A percentile compares a stretch with the other conserved stretches of the same genome.
Evolutionary conservation across 2,797 vertebrate genomes (phyloP).

Genomic region (Linurgus olivaceus): DNA sequence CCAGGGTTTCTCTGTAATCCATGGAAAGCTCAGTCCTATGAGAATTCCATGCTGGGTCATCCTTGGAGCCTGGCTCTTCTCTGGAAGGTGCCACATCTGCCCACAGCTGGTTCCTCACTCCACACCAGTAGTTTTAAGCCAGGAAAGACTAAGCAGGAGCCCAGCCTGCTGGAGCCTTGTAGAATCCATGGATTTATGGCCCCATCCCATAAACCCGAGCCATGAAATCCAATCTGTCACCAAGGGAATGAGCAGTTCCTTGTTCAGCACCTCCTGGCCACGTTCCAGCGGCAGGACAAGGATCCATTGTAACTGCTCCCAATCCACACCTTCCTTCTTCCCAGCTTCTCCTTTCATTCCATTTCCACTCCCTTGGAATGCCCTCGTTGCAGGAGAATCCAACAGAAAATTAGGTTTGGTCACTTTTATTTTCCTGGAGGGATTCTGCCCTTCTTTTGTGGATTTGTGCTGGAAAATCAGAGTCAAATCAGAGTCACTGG

Average conservation of each 20-base stretch:
- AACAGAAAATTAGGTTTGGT: neutral
- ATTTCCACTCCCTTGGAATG: neutral
- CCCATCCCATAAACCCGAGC: neutral
- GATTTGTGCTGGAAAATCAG: neutral
- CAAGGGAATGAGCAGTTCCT: constrained; percentile 11
- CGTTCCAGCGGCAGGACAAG: constrained; percentile 16
- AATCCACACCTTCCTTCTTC: neutral
- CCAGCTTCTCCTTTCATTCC: neutral
- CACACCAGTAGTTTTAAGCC: neutral
- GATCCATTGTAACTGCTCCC: neutral
- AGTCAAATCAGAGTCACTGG: neutral
- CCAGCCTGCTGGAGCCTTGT: neutral
- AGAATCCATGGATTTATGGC: neutral
- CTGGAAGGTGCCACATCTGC: neutral
- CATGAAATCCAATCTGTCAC: neutral
- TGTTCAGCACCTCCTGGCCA: neutral
- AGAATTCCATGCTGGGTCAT: neutral
- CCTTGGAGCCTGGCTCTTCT: neutral
- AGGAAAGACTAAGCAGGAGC: neutral
- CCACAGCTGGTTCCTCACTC: neutral
- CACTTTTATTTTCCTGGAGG: accelerated
- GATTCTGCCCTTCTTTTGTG: accelerated
- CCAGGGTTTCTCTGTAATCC: neutral
- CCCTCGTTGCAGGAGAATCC: neutral
- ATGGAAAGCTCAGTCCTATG: neutral